These are phyloP conservation scores for Platysteira castanea DNA, from an alignment of 2,113 vertebrate species.

Conservation along the genomic window DNA sequence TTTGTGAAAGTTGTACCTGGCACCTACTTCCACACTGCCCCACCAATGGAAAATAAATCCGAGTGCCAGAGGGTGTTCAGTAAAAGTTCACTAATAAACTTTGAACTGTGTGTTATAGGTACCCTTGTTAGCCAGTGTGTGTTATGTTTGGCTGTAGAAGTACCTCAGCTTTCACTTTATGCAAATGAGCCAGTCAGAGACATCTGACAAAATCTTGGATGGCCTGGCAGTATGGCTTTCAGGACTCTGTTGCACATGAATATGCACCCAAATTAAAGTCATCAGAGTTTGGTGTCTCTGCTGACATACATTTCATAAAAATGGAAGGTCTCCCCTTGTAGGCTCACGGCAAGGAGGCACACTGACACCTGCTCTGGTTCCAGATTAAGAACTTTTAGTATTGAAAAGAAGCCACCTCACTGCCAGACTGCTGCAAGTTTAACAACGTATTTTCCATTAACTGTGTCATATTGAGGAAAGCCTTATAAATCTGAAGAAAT, in stretches of 20 bases:
- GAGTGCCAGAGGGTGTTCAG: conserved; percentile 56
- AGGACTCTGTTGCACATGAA: neutral
- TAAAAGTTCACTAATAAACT: conserved; percentile 62
- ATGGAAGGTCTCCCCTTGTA: neutral
- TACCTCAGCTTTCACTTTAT: conserved; percentile 50
- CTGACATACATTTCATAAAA: neutral
- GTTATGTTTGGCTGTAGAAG: conserved; percentile 63
- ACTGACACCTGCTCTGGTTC: neutral
- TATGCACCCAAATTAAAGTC: neutral
- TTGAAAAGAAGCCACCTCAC: neutral
- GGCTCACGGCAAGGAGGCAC: neutral
- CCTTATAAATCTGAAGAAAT: neutral
- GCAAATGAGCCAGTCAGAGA: conserved; percentile 48
- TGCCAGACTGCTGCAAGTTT: neutral
- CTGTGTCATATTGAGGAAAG: neutral
- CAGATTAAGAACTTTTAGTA: neutral
- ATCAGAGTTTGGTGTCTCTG: neutral
- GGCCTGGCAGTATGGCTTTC: neutral
- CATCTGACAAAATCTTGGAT: conserved; percentile 3
- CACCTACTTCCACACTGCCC: conserved; percentile 14
- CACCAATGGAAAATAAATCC: conserved; percentile 60
- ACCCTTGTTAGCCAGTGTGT: conserved; percentile 33
- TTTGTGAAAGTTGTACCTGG: conserved; percentile 51
- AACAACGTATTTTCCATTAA: neutral
- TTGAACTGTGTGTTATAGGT: conserved; percentile 47